phyloP scores from a whole-genome alignment of 1,140 invertebrate species.

The Amphibalanus amphitrite region DNA sequence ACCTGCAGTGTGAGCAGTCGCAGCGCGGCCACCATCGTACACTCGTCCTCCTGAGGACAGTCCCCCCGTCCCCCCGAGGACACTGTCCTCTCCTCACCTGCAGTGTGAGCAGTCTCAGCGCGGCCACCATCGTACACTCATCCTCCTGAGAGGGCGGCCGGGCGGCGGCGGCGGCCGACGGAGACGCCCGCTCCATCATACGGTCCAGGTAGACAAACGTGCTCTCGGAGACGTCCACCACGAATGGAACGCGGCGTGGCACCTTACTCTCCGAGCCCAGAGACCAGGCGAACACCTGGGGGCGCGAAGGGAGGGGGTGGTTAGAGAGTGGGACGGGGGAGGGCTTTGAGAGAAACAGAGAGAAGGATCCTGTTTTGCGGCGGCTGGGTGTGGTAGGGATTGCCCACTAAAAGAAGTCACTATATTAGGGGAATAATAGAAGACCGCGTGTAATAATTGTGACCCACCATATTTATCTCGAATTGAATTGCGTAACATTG shows the following conservation, averaged over 20 bases:
- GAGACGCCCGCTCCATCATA: conserved; percentile 46
- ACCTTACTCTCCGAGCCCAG: conserved; percentile 27
- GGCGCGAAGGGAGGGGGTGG: too few relatives aligned
- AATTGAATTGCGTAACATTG: too few relatives aligned
- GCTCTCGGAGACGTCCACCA: conserved; percentile 65
- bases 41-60: conserved; percentile 23
- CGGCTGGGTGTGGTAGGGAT: too few relatives aligned
- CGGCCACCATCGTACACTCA: conserved; percentile 75
- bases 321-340: too few relatives aligned
- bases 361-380: too few relatives aligned
- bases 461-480: too few relatives aligned
- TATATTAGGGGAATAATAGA: too few relatives aligned
- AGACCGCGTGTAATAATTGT: too few relatives aligned
- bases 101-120: conserved; percentile 66
- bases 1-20: conserved; percentile 75
- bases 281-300: conserved; percentile 42
- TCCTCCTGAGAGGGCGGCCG: conserved; percentile 63
- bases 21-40: conserved; percentile 66
- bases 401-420: too few relatives aligned
- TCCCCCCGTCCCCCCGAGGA: conserved; percentile 5
- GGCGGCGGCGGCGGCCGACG: conserved; percentile 35
- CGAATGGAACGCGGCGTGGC: conserved; percentile 53
- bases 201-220: conserved; percentile 61
- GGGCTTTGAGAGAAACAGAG: too few relatives aligned
- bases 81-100: conserved; percentile 37